Evolutionary conservation across 1,140 invertebrate species (phyloP), one percentile per base, ranked within the genome.

Genomic region (Cardiocondyla obscurior): DNA sequence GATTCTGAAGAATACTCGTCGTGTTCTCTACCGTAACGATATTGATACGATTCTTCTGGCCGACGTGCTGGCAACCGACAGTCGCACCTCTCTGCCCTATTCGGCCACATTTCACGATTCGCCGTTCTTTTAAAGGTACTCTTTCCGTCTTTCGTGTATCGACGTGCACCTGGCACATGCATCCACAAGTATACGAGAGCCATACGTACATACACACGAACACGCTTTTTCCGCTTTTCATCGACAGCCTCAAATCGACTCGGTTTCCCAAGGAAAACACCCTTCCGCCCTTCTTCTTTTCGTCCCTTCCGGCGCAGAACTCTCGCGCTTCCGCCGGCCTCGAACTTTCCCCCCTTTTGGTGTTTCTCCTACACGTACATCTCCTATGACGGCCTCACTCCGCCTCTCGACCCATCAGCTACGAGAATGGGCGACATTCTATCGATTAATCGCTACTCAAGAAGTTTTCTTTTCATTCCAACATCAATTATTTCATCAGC

Each of bases 251-350:
- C 73, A 77, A 65, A 65, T 22, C 60, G 10, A 53, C 19, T 39
- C 44, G 73, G 10, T 84, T 69, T 44, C 64, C 28, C 49, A 51
- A 36, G 19, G 46, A 81, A 72, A 76, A 72, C 64, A 82, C 33
- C 62, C 57, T 81, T 82, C 46, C 53, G 49, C 44, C 25, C 46
- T 46, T 12, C 44, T 81, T 74, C 36, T 55, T 81, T 62, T 51
- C 42, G 46, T 42, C 55, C 51, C 58, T 64, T 83, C 70, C 46
- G 55, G 46, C 25, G 6, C 28, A 4, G 25, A 62, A 86, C 73
- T 84, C 62, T 74, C 58, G 12, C 65, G 25, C 30, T 84, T 86
- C 58, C 72, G 51, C 19, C 51, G 60, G 55, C 79, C 58, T 77
- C 55, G 44, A 72, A 39, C 49, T 65, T 39, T 16, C 33, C 16